Base-by-base conservation (phyloP, 2,888 invertebrate genomes). In the Tridacna gigas region DNA sequence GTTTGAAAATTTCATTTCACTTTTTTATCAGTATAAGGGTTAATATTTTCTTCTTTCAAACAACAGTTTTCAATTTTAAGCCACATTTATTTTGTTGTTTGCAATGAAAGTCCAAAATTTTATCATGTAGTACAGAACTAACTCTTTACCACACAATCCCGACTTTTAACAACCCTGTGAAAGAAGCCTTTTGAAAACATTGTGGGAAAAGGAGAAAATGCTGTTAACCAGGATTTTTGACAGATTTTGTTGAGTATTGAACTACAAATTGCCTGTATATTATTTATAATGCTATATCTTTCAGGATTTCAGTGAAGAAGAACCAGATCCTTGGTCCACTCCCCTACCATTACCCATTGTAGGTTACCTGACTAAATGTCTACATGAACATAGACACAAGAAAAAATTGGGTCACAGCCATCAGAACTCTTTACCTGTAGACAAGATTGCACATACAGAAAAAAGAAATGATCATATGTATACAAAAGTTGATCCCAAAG, bases 271-370 rank as follows among this genome's bases (percentile, higher is more conserved):
- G n/a, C n/a, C n/a, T n/a, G n/a, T n/a, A n/a, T n/a, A n/a, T n/a
- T n/a, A n/a, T n/a, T n/a, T n/a, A n/a, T n/a, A n/a, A n/a, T n/a
- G n/a, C n/a, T n/a, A n/a, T n/a, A n/a, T 73, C 56, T 89, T 87
- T 37, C 87, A 93, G 93, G 90, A 92, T 71, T 91, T 91, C 56
- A 81, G 78, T 22, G 75, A 84, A 20, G 87, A 89, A 51, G 92
- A 93, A 77, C 93, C 93, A 47, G 92, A 92, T 67, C 91, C 91
- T 0, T 93, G 91, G 91, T 88, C 91, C 11, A 84, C 90, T 3
- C 86, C 89, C 9, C 74, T 93, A 80, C 92, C 91, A 0, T 83
- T 93, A 25, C 93, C 93, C 3, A 90, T 93, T 37, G 88, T 92
- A 25, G 92, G 91, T 22, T 92, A 89, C 82, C 80, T 93, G 2